Base-by-base conservation (phyloP, 2,888 invertebrate species). In the Minunthozetes semirufus region DNA sequence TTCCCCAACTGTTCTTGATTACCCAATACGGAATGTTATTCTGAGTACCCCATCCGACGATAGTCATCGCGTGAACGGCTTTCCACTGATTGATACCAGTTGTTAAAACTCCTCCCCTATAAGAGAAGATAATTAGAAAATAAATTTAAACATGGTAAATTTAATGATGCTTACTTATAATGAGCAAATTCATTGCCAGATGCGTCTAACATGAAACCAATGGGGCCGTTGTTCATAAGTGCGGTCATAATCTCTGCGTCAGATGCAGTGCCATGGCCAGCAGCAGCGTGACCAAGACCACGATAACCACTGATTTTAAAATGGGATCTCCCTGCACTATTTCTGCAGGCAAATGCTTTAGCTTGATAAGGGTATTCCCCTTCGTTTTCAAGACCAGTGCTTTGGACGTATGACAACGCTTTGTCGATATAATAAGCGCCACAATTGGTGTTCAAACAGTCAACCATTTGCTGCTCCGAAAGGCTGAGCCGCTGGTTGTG, bases 361-460 rank as follows among this genome's bases (percentile, higher is more conserved):
- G 15, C 72, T 25, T 11, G 63, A 19, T 72, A 72, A 19, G 72
- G 72, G 19, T 72, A 72, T 22, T 48, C 17, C 11, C 63, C 17
- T 15, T 19, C 42, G 11, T 38, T n/a, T 15, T 22, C 72, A 13
- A 72, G 13, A 11, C 63, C 72, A 19, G 9, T 63, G 11, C 1
- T 6, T 13, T 27, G 82, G 75, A 85, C 81, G 80, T 85, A 85
- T 76, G 82, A 80, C 80, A 85, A 84, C 29, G 84, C 83, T 77
- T 82, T 81, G 81, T 84, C 83, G 83, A 83, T 83, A 29, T 82
- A 80, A 6, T 84, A 84, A 59, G 84, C 84, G 76, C 82, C 80
- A 80, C 84, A 85, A 66, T 84, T 84, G 76, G 82, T 77, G 80
- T 84, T 83, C 19, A 53, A 68, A 56, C 75, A 75, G 61, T 75